Evolutionary conservation across 2,888 invertebrate genomes (phyloP).

Genomic region (Sinodicranocentrus sp.): DNA sequence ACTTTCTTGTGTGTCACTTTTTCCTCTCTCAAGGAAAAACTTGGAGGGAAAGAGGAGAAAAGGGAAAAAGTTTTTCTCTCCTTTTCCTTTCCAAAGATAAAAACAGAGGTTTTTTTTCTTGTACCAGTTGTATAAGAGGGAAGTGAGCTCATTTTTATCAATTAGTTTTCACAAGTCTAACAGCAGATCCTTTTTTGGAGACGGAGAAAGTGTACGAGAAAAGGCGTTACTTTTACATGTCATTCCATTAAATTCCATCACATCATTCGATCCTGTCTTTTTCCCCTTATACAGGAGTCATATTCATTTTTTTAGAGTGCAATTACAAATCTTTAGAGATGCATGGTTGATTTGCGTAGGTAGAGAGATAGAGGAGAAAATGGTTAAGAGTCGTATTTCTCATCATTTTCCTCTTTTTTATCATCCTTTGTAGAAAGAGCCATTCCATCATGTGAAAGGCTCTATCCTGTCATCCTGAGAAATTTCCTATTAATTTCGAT

Average conservation of each 20-base stretch:
- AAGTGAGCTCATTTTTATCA: slow-evolving; percentile 66
- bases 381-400: too few relatives aligned
- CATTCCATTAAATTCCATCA: slow-evolving; percentile 5
- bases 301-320: too few relatives aligned
- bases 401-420: slow-evolving; percentile 1
- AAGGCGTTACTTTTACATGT: slow-evolving; percentile 8
- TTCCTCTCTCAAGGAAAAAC: background rate
- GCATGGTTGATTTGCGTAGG: too few relatives aligned
- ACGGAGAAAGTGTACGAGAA: background rate
- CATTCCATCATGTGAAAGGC: slow-evolving; percentile 45
- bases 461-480: slow-evolving; percentile 38
- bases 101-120: background rate
- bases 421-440: slow-evolving; percentile 4
- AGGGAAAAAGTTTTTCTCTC: slow-evolving; percentile 18
- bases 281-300: too few relatives aligned
- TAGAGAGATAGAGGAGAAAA: too few relatives aligned
- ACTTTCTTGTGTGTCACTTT: background rate
- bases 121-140: slow-evolving; percentile 6
- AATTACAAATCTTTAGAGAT: too few relatives aligned
- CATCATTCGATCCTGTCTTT: background rate
- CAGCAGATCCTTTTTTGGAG: background rate
- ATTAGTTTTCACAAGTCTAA: slow-evolving; percentile 58
- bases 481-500: slow-evolving; percentile 62
- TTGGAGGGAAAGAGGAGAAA: background rate
- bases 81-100: slow-evolving; percentile 25